Percentiles rank a stretch among this genome's conserved stretches.
These are phyloP conservation scores for Psophia crepitans DNA, from an alignment of 2,113 vertebrate genomes.

Conservation along the genomic window DNA sequence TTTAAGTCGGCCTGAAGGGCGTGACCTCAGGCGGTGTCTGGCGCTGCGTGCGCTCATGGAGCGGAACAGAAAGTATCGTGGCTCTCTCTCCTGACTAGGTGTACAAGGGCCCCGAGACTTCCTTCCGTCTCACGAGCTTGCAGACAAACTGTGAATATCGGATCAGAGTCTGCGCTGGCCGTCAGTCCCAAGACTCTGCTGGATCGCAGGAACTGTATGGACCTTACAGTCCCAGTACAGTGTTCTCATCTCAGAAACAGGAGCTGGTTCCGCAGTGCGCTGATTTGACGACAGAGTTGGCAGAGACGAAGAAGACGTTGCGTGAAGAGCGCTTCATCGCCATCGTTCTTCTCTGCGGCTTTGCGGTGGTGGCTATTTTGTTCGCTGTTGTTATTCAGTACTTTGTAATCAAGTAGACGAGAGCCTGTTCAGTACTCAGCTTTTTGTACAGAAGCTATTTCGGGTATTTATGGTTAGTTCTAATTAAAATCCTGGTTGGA, in stretches of 20 bases:
- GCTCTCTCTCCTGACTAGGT: constrained; percentile 55
- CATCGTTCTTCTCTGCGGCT: constrained; percentile 70
- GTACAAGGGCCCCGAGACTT: constrained; percentile 77
- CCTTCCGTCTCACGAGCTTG: constrained; percentile 69
- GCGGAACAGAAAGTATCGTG: accelerated
- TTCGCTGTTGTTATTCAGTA: constrained; percentile 79
- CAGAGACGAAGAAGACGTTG: constrained; percentile 41
- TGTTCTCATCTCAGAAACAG: constrained; percentile 68
- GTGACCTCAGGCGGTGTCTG: not conserved
- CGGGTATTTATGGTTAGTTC: constrained; percentile 66
- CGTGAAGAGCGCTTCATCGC: constrained; percentile 72
- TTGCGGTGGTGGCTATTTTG: constrained; percentile 73
- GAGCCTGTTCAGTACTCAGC: not conserved
- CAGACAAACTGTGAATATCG: constrained; percentile 72
- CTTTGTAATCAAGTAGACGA: constrained; percentile 75
- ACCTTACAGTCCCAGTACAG: constrained; percentile 71
- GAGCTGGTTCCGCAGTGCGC: not conserved
- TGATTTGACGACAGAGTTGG: not conserved
- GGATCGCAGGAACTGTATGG: constrained; percentile 74
- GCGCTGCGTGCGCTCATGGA: accelerated
- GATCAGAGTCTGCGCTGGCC: constrained; percentile 72
- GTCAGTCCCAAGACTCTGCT: constrained; percentile 67
- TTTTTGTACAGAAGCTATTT: constrained; percentile 26
- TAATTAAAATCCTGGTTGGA: constrained; percentile 51
- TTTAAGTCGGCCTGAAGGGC: not conserved